Evolutionary conservation across 2,113 vertebrate species (phyloP).

Genomic region (Salminus brasiliensis): DNA sequence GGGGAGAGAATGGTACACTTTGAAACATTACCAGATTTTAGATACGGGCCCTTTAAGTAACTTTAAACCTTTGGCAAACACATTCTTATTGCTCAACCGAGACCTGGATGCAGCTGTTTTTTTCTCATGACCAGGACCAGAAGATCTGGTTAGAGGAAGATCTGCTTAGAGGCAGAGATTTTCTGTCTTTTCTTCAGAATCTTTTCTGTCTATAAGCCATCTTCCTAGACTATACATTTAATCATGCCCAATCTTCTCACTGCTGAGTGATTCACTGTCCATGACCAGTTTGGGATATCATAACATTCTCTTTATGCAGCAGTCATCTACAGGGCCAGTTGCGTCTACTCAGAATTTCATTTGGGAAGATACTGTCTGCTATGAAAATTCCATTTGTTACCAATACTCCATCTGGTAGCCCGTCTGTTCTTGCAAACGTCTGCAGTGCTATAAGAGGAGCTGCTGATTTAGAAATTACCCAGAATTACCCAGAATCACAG

Average conservation of each 20-base stretch:
- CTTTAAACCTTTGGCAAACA: not conserved
- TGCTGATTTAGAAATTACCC: too few species aligned
- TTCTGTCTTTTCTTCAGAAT: not conserved
- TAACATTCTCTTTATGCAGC: not conserved
- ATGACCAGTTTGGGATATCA: not conserved
- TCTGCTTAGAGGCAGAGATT: not conserved
- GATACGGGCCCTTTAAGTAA: too few species aligned
- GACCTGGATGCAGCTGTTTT: not conserved
- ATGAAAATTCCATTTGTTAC: constrained; percentile 27
- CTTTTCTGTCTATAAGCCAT: not conserved
- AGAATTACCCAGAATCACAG: not conserved
- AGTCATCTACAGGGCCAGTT: not conserved
- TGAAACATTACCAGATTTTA: too few species aligned
- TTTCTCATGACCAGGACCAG: not conserved
- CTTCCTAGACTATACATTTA: not conserved
- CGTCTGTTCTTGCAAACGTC: constrained; percentile 10
- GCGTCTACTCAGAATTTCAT: constrained; percentile 14
- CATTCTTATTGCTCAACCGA: constrained; percentile 12
- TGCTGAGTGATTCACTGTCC: not conserved
- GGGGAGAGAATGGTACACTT: too few species aligned
- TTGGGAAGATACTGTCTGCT: constrained; percentile 13
- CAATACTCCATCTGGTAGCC: constrained; percentile 1
- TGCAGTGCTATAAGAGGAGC: not conserved
- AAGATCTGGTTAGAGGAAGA: too few species aligned
- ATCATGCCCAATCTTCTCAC: not conserved